Conservation (phyloP, 2,797 vertebrate species). For the Lerista edwardsae region DNA sequence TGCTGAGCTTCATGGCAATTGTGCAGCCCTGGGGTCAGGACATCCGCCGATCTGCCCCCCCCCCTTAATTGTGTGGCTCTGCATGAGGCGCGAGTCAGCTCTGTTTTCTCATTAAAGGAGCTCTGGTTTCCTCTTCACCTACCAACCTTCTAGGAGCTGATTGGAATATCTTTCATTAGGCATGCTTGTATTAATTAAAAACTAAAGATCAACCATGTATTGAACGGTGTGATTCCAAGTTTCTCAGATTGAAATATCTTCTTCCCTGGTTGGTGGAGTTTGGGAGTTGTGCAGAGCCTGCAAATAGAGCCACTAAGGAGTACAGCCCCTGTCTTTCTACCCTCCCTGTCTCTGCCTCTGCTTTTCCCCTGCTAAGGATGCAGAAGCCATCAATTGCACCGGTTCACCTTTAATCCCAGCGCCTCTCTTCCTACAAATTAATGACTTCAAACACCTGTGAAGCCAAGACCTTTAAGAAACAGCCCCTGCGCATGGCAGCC, state of each 20-base stretch:
- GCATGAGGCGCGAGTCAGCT: background rate
- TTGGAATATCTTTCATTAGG: background rate
- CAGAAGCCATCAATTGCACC: background rate
- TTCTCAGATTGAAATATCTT: background rate
- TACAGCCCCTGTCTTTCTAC: background rate
- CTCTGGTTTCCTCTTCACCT: background rate
- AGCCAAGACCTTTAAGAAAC: background rate
- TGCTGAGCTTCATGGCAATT: no score
- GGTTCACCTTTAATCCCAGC: background rate
- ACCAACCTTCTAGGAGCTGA: background rate
- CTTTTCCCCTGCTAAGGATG: no score
- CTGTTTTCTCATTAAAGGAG: slow-evolving; percentile 1
- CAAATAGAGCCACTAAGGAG: background rate
- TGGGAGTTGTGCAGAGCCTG: background rate
- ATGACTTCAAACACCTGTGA: background rate
- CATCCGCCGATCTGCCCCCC: background rate
- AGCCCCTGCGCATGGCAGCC: background rate
- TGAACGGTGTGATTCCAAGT: background rate
- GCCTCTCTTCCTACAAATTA: background rate
- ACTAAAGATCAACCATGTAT: background rate
- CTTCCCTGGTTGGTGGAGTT: background rate
- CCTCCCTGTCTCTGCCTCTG: background rate
- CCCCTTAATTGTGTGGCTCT: background rate
- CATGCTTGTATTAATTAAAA: slow-evolving; percentile 1
- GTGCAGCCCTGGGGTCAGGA: no score